These are phyloP conservation scores for Biston stratarius DNA, from an alignment of 2,888 invertebrate genomes.

Conservation along the genomic window DNA sequence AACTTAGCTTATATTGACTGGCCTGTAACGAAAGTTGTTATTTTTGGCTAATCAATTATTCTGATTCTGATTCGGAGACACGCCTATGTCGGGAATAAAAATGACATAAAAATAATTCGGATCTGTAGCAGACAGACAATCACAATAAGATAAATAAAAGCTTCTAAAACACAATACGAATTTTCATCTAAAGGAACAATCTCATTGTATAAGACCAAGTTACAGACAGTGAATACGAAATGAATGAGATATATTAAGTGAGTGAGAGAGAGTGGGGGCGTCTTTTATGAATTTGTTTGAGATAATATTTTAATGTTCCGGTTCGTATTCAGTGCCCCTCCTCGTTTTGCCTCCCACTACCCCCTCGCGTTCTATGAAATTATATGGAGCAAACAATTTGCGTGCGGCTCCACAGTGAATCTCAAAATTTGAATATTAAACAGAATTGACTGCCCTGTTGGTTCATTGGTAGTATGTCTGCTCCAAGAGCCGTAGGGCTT, in stretches of 20 bases:
- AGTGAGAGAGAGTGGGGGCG: slow-evolving; percentile 50
- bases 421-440: slow-evolving; percentile 54
- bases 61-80: too few species aligned
- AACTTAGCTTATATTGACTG: too few species aligned
- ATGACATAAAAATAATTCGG: slow-evolving; percentile 3
- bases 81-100: not conserved
- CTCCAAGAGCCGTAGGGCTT: too few species aligned
- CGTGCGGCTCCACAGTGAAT: slow-evolving; percentile 47
- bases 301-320: slow-evolving; percentile 65
- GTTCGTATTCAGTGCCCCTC: slow-evolving; percentile 61
- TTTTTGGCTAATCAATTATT: too few species aligned
- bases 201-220: slow-evolving; percentile 31
- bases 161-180: slow-evolving; percentile 18
- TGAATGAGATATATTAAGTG: slow-evolving; percentile 69
- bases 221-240: slow-evolving; percentile 45
- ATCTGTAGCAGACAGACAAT: slow-evolving; percentile 12
- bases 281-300: slow-evolving; percentile 64
- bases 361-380: slow-evolving; percentile 66
- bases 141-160: slow-evolving; percentile 14
- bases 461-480: too few species aligned
- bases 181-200: slow-evolving; percentile 32
- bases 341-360: slow-evolving; percentile 43
- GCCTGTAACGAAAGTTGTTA: too few species aligned
- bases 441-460: too few species aligned
- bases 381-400: slow-evolving; percentile 77